Evolutionary conservation across 2,888 invertebrate genomes (phyloP).

Genomic region (Mylabris sibirica): DNA sequence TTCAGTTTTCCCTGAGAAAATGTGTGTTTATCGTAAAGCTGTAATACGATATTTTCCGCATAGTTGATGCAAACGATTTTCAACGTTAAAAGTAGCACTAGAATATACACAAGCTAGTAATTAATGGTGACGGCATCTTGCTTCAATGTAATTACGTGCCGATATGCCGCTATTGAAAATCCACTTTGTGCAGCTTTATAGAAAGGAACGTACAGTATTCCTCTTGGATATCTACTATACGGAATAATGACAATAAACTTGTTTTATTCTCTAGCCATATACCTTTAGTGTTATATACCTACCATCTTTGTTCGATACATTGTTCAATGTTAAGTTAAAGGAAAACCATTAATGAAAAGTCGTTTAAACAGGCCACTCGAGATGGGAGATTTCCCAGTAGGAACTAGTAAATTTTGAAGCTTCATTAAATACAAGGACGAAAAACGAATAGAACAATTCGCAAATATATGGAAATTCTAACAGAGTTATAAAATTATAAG

Average conservation of each 20-base stretch:
- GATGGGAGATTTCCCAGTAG: conserved; percentile 36
- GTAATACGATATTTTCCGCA: conserved; percentile 18
- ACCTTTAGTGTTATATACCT: background rate
- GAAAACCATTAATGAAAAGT: conserved; percentile 40
- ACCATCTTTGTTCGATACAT: background rate
- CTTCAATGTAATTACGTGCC: conserved; percentile 45
- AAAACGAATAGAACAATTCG: background rate
- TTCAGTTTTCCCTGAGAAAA: background rate
- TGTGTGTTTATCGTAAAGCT: background rate
- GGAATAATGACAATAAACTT: conserved; percentile 21
- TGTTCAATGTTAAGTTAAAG: conserved; percentile 22
- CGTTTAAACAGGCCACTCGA: conserved; percentile 31
- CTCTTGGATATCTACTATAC: conserved; percentile 22
- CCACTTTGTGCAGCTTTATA: conserved; percentile 39
- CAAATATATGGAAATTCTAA: conserved; percentile 6
- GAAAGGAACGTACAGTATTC: conserved; percentile 23
- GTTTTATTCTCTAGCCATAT: background rate
- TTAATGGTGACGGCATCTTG: conserved; percentile 46
- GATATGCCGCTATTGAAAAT: conserved; percentile 46
- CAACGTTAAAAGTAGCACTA: conserved; percentile 13
- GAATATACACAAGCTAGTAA: conserved; percentile 32
- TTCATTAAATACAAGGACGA: conserved; percentile 34
- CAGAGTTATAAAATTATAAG: background rate
- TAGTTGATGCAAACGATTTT: conserved; percentile 20
- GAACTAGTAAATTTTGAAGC: conserved; percentile 41